These are phyloP conservation scores for Prietella phreatophila DNA, from an alignment of 2,113 vertebrate species.

Conservation along the genomic window DNA sequence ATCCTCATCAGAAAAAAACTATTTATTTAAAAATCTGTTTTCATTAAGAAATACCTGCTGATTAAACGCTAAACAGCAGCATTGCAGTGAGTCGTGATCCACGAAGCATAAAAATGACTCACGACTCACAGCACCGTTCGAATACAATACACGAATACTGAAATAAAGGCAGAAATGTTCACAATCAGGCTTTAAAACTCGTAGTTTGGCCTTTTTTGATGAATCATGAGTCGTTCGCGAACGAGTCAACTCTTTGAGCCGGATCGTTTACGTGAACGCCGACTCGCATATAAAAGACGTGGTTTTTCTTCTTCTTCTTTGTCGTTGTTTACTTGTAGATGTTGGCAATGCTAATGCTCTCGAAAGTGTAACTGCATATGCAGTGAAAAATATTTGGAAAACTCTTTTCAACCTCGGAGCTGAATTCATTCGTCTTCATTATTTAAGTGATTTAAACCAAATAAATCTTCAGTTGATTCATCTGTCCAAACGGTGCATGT, in stretches of 20 bases:
- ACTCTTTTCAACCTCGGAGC: neutral
- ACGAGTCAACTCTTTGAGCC: neutral
- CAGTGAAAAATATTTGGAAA: neutral
- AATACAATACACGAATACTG: neutral
- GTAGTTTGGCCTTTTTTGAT: neutral
- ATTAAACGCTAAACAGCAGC: neutral
- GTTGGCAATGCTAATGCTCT: neutral
- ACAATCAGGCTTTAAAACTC: neutral
- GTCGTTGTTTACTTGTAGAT: neutral
- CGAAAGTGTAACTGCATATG: no score
- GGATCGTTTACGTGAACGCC: neutral
- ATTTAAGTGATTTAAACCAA: neutral
- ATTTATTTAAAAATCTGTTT: neutral
- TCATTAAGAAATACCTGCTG: neutral
- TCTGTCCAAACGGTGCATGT: neutral
- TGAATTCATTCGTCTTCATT: neutral
- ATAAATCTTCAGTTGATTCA: neutral
- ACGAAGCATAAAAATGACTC: neutral
- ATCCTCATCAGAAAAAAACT: neutral
- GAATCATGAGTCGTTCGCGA: neutral
- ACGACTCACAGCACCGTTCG: neutral
- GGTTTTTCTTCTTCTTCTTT: no score
- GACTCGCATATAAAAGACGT: neutral
- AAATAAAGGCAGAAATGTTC: neutral
- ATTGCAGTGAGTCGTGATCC: neutral